Conservation (phyloP, 2,113 vertebrate genomes). For the Echinops telfairi region DNA sequence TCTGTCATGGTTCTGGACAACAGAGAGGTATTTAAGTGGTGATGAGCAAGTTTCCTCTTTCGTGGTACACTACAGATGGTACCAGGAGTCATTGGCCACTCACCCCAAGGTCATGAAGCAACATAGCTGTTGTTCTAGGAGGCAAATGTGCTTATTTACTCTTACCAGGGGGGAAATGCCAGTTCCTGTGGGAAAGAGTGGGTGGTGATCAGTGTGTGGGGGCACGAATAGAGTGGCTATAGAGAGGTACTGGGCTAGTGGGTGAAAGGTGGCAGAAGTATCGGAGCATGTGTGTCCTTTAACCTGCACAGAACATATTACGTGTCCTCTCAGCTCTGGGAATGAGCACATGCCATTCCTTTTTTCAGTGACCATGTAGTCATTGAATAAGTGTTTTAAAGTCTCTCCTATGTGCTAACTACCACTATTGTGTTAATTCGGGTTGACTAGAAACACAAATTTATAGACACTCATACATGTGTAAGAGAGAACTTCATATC, state of each 20-base stretch:
- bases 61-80: conserved; percentile 49
- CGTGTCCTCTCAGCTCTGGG: background rate
- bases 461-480: too few species aligned
- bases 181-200: conserved; percentile 56
- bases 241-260: background rate
- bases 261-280: too few species aligned
- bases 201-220: background rate
- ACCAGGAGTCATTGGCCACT: conserved; percentile 28
- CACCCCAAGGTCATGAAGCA: conserved; percentile 56
- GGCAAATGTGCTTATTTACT: conserved; percentile 55
- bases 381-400: background rate
- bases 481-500: too few species aligned
- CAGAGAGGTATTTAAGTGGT: background rate
- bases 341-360: background rate
- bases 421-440: too few species aligned
- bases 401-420: background rate
- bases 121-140: conserved; percentile 57
- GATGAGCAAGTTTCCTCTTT: background rate
- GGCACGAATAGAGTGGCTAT: too few species aligned
- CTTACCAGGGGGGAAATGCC: conserved; percentile 21
- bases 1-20: background rate
- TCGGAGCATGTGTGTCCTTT: background rate
- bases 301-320: background rate
- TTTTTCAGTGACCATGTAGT: background rate
- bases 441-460: too few species aligned